Conservation (phyloP, 2,113 vertebrate species). For the Xyrauchen texanus region DNA sequence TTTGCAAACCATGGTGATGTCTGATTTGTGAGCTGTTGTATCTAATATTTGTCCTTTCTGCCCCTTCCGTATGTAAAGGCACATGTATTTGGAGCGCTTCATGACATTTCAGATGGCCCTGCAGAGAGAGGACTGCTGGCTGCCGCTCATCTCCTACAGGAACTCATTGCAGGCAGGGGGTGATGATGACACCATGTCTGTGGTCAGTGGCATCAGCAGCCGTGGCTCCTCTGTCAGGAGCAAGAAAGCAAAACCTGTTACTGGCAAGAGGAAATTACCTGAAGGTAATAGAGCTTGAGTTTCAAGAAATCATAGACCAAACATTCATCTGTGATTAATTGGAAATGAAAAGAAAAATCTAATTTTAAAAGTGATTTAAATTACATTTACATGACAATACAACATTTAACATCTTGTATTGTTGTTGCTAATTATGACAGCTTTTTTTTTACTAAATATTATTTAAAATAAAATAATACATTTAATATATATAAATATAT, state of each 20-base stretch:
- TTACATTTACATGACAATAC: too few relatives aligned
- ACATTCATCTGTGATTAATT: too few relatives aligned
- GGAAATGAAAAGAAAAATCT: too few relatives aligned
- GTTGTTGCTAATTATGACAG: too few relatives aligned
- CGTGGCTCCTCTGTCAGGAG: conserved; percentile 89
- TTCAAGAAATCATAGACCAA: too few relatives aligned
- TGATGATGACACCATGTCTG: conserved; percentile 98
- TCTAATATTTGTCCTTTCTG: conserved; percentile 4
- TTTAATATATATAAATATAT: too few relatives aligned
- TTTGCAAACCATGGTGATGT: too few relatives aligned
- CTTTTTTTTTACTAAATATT: too few relatives aligned
- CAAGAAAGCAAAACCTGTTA: conserved; percentile 92
- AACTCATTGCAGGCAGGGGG: conserved; percentile 96
- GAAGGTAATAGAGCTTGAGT: conserved; percentile 78
- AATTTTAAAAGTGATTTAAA: too few relatives aligned
- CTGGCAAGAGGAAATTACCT: conserved; percentile 89
- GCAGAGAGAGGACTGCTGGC: conserved; percentile 98
- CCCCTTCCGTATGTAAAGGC: conserved; percentile 74
- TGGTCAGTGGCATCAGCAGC: conserved; percentile 82
- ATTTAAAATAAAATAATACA: too few relatives aligned
- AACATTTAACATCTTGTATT: too few relatives aligned
- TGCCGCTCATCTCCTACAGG: conserved; percentile 97
- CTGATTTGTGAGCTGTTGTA: not conserved
- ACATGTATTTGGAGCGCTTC: conserved; percentile 98
- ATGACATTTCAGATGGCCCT: conserved; percentile 99